A percentile compares a stretch with the other conserved stretches of the same genome.
Evolutionary conservation across 2,888 invertebrate genomes (phyloP).

Genomic region (Amphipyra berbera): DNA sequence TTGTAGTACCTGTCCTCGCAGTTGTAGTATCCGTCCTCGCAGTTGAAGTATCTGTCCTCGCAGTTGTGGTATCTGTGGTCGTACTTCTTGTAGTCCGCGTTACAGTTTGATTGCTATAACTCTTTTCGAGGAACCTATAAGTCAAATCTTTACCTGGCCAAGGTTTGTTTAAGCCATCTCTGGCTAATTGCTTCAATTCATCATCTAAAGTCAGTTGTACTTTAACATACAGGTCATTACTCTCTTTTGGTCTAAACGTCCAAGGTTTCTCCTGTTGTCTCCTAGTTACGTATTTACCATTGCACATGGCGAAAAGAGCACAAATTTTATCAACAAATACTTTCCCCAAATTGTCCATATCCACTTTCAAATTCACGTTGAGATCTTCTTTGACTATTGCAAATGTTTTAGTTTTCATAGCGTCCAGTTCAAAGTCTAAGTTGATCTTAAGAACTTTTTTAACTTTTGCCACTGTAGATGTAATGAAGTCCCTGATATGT

Average conservation of each 20-base stretch:
- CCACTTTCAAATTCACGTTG: conserved; percentile 67
- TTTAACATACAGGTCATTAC: conserved; percentile 67
- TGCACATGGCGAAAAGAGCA: conserved; percentile 70
- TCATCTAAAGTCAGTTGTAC: conserved; percentile 68
- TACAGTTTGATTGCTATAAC: conserved; percentile 9
- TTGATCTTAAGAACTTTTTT: conserved; percentile 53
- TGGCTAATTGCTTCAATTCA: conserved; percentile 53
- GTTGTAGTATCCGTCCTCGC: background rate
- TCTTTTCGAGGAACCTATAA: background rate
- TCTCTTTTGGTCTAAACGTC: conserved; percentile 12
- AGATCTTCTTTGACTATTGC: conserved; percentile 67
- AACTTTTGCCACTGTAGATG: conserved; percentile 48
- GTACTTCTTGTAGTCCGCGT: conserved; percentile 30
- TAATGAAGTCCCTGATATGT: conserved; percentile 63
- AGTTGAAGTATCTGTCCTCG: background rate
- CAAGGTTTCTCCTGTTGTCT: conserved; percentile 9
- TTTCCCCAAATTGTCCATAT: conserved; percentile 69
- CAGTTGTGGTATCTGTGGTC: background rate
- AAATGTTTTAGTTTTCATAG: conserved; percentile 54
- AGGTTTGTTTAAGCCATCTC: conserved; percentile 3
- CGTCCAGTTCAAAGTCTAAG: conserved; percentile 52
- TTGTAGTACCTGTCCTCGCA: background rate
- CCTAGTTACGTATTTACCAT: conserved; percentile 58
- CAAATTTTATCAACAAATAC: conserved; percentile 67
- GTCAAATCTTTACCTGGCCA: conserved; percentile 10